Percentiles rank a stretch among this genome's conserved stretches.
Conservation (phyloP, 2,113 vertebrate genomes). For the Setophaga petechia region DNA sequence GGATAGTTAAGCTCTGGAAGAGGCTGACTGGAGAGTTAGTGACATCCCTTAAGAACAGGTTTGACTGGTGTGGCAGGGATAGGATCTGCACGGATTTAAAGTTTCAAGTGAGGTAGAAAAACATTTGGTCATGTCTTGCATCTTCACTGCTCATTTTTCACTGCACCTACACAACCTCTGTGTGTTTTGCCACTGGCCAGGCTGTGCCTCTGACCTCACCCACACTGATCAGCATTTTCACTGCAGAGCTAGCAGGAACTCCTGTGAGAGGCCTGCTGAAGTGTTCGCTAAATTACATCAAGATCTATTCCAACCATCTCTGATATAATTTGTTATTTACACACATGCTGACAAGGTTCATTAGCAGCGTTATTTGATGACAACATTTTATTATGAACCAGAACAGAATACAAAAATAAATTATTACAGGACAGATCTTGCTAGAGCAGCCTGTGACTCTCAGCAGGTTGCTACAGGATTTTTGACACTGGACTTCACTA, state of each 20-base stretch:
- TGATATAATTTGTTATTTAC: background rate
- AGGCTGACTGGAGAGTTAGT: background rate
- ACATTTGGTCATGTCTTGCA: too few relatives aligned
- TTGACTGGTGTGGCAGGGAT: background rate
- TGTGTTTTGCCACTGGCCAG: rapidly evolving
- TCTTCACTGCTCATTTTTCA: background rate
- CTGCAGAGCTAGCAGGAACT: background rate
- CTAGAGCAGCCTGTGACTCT: background rate
- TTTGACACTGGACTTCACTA: background rate
- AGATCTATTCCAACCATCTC: background rate
- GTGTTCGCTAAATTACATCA: background rate
- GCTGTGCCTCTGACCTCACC: background rate
- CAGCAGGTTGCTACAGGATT: background rate
- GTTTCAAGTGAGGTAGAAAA: background rate
- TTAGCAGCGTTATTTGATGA: background rate
- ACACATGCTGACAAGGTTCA: background rate
- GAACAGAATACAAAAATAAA: background rate
- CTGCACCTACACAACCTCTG: background rate
- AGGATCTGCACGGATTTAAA: background rate
- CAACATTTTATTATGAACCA: background rate
- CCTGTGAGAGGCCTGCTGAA: background rate
- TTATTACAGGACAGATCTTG: background rate
- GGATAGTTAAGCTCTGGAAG: background rate
- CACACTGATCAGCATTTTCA: background rate
- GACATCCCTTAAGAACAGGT: background rate